Evolutionary conservation across 2,888 invertebrate genomes (phyloP).

Genomic region (Anagyrus pseudococci): DNA sequence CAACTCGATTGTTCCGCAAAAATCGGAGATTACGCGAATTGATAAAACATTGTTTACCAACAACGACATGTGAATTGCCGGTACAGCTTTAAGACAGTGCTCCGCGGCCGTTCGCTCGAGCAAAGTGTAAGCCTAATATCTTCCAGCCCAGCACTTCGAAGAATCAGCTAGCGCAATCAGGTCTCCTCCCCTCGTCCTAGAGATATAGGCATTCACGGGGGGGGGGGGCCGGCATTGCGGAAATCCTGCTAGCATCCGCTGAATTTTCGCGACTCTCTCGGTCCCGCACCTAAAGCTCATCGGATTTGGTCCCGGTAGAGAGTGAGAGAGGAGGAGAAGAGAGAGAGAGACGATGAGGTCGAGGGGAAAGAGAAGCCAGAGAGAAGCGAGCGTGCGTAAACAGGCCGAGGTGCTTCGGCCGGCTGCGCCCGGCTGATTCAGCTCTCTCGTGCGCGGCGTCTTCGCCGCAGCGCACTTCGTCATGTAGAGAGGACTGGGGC

Average conservation of each 20-base stretch:
- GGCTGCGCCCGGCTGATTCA: conserved; percentile 54
- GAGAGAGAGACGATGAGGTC: not conserved
- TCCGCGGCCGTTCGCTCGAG: not conserved
- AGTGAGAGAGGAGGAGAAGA: conserved; percentile 38
- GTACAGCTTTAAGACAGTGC: too few species aligned
- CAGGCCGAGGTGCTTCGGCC: conserved; percentile 51
- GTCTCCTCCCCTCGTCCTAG: not conserved
- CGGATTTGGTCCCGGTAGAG: conserved; percentile 44
- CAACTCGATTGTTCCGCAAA: too few species aligned
- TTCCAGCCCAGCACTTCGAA: too few species aligned
- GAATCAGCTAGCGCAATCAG: too few species aligned
- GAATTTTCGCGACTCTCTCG: conserved; percentile 25
- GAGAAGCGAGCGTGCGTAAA: too few species aligned
- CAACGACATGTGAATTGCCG: too few species aligned
- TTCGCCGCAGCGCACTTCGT: conserved; percentile 40
- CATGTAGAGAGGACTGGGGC: conserved; percentile 48
- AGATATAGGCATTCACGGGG: conserved; percentile 14
- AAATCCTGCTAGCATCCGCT: conserved; percentile 34
- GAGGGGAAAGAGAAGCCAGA: too few species aligned
- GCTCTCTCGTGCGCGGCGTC: conserved; percentile 46
- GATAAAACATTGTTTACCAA: too few species aligned
- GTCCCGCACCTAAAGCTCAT: too few species aligned
- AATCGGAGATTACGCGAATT: too few species aligned
- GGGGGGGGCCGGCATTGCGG: conserved; percentile 9
- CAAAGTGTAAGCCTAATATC: too few species aligned